Evolutionary conservation across 2,113 vertebrate genomes (phyloP).

Genomic region (Rhadina sibilatrix): DNA sequence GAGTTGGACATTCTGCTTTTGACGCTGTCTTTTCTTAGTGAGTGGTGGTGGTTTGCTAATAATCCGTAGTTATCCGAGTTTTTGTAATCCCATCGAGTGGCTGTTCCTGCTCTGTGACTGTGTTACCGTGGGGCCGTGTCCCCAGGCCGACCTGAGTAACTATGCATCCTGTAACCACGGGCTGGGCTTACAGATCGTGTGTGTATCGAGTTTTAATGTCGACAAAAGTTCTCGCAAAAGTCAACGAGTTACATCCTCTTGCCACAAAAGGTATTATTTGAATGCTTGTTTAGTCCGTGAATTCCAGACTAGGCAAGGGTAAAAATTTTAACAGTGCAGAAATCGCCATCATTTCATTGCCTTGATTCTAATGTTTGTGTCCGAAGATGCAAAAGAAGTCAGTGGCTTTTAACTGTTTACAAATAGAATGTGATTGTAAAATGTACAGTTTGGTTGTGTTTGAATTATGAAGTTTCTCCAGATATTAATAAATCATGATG

Average conservation of each 20-base stretch:
- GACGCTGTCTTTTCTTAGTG: conserved; percentile 88
- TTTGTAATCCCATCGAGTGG: conserved; percentile 79
- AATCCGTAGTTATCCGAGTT: conserved; percentile 67
- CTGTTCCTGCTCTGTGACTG: conserved; percentile 80
- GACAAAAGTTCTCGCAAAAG: conserved; percentile 78
- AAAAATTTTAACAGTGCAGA: conserved; percentile 88
- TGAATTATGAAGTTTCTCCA: conserved; percentile 91
- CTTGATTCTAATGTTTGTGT: conserved; percentile 97
- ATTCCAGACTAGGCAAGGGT: conserved; percentile 77
- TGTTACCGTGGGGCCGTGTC: conserved; percentile 83
- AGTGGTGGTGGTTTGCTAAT: conserved; percentile 82
- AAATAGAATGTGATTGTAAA: conserved; percentile 99
- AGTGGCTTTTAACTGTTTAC: conserved; percentile 99
- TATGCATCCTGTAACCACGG: conserved; percentile 98
- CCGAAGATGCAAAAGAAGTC: conserved; percentile 96
- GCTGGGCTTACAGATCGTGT: conserved; percentile 84
- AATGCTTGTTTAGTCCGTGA: conserved; percentile 77
- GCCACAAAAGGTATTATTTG: conserved; percentile 87
- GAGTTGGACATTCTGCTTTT: conserved; percentile 92
- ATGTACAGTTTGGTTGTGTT: conserved; percentile 90
- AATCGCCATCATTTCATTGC: conserved; percentile 99
- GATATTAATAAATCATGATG: conserved; percentile 87
- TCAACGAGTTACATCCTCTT: conserved; percentile 81
- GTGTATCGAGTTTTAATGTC: conserved; percentile 86
- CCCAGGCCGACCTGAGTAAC: conserved; percentile 90